Evolutionary conservation across 2,797 vertebrate species (phyloP).

Genomic region (Tolypeutes matacus): DNA sequence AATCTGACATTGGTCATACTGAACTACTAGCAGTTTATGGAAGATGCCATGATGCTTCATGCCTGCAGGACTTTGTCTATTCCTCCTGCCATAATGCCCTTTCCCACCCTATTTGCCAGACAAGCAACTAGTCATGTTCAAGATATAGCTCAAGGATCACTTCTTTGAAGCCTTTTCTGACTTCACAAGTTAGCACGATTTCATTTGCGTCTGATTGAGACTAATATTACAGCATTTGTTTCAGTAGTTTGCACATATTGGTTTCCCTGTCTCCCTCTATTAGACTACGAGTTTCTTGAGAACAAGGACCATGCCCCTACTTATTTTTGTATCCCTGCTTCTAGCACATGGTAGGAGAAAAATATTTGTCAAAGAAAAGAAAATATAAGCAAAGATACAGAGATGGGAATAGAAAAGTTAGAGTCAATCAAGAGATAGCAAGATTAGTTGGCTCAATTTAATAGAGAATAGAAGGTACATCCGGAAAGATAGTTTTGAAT

Average conservation of each 20-base stretch:
- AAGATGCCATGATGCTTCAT: neutral
- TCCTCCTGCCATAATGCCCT: neutral
- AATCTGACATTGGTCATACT: neutral
- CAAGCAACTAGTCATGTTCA: neutral
- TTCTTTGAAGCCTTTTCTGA: neutral
- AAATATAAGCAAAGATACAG: neutral
- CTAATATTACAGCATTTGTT: neutral
- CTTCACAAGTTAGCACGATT: neutral
- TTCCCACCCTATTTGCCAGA: neutral
- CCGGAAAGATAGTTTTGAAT: conserved; percentile 6
- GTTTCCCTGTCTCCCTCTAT: neutral
- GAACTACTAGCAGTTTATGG: neutral
- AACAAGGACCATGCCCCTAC: neutral
- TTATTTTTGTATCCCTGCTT: neutral
- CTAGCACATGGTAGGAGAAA: neutral
- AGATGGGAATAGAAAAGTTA: conserved; percentile 5
- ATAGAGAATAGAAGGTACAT: neutral
- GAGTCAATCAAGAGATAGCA: neutral
- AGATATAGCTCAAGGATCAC: neutral
- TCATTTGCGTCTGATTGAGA: neutral
- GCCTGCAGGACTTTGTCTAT: neutral
- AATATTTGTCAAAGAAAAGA: conserved; percentile 1
- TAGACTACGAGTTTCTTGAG: neutral
- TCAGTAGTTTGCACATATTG: neutral
- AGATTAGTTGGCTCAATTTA: conserved; percentile 13